A percentile compares a stretch with the other conserved stretches of the same genome.
phyloP scores from a whole-genome alignment of 2,888 invertebrate genomes.

The Platycnemis pennipes region DNA sequence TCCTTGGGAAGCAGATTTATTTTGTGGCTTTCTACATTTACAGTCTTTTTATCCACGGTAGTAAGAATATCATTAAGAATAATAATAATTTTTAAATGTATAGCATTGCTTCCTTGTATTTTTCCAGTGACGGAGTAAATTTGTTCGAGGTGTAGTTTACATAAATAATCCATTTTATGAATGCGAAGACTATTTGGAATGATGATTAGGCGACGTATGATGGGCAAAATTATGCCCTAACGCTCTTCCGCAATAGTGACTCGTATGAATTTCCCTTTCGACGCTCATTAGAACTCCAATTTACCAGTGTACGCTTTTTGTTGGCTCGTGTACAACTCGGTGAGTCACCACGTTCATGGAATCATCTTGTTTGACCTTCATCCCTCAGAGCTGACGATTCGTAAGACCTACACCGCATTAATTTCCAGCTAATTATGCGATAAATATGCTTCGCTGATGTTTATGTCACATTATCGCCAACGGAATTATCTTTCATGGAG shows the following conservation, averaged over 20 bases:
- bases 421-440: neutral
- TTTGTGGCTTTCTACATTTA: no score
- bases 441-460: neutral
- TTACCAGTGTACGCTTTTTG: neutral
- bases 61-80: no score
- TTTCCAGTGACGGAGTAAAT: neutral
- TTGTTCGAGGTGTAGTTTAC: neutral
- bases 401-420: neutral
- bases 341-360: neutral
- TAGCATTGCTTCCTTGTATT: neutral
- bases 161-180: neutral
- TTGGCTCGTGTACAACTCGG: neutral
- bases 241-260: neutral
- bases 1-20: no score
- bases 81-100: no score
- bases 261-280: neutral
- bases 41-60: no score
- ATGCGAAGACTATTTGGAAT: neutral
- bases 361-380: neutral
- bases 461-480: neutral
- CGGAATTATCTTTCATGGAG: neutral
- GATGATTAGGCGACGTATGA: neutral
- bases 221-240: neutral
- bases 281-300: neutral
- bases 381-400: neutral